A percentile compares a stretch with the other conserved stretches of the same genome.
These are phyloP conservation scores for Leptodirus hochenwartii DNA, from an alignment of 2,888 invertebrate genomes.

Conservation along the genomic window DNA sequence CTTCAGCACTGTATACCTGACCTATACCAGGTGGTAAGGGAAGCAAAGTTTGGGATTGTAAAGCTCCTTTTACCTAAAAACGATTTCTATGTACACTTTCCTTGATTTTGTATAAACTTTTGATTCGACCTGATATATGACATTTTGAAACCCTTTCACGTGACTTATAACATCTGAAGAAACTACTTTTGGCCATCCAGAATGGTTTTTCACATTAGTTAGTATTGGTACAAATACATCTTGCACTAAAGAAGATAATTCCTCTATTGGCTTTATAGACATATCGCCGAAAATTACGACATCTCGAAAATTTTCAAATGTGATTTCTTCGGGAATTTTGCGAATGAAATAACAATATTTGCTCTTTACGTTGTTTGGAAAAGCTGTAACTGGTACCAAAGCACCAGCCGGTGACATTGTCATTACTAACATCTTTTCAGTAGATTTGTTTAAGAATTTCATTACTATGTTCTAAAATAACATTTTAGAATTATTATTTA, in stretches of 20 bases:
- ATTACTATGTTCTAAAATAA: conserved; percentile 31
- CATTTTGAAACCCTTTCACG: conserved; percentile 46
- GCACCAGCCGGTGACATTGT: conserved; percentile 41
- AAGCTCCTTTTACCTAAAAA: conserved; percentile 50
- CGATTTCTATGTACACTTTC: no score
- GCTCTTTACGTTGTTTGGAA: conserved; percentile 38
- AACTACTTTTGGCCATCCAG: conserved; percentile 55
- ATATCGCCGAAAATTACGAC: conserved; percentile 42
- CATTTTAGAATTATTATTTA: no score
- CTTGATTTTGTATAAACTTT: conserved; percentile 4
- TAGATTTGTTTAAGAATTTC: conserved; percentile 33
- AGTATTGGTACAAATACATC: conserved; percentile 55
- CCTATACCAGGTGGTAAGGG: conserved; percentile 70
- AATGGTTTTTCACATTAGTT: conserved; percentile 49
- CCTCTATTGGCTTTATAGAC: conserved; percentile 49
- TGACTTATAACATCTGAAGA: conserved; percentile 52
- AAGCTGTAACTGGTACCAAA: conserved; percentile 43
- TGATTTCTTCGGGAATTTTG: conserved; percentile 39
- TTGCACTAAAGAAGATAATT: conserved; percentile 48
- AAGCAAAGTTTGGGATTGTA: conserved; percentile 68
- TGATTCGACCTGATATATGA: conserved; percentile 39
- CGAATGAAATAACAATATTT: conserved; percentile 68
- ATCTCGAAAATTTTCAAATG: conserved; percentile 31
- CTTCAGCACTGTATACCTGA: conserved; percentile 41
- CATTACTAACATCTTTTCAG: conserved; percentile 35